Conservation (phyloP, 2,888 invertebrate genomes). For the Napeogenes sylphis region DNA sequence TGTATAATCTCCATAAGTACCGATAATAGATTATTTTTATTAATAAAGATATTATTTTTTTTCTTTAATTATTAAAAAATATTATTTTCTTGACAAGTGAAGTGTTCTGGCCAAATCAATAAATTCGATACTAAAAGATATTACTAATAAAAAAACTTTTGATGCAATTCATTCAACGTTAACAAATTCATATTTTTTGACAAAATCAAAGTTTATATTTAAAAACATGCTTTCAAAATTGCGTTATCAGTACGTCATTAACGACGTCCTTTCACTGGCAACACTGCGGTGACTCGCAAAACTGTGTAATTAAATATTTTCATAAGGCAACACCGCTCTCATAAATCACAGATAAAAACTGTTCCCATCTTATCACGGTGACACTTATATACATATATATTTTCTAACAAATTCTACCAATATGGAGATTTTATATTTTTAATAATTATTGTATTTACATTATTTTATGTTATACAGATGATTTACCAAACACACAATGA, state of each 20-base stretch:
- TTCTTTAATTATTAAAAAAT: no score
- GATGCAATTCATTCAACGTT: neutral
- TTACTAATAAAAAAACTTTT: neutral
- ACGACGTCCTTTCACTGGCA: constrained; percentile 57
- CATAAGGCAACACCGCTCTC: constrained; percentile 40
- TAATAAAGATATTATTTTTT: neutral
- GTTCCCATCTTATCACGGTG: constrained; percentile 21
- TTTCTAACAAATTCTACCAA: neutral
- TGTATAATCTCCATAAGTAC: neutral
- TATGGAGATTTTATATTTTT: no score
- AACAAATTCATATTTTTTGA: neutral
- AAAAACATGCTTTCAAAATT: neutral
- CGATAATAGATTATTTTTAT: neutral
- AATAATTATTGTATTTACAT: no score
- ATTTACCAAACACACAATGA: no score
- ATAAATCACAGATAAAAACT: constrained; percentile 32
- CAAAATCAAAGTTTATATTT: neutral
- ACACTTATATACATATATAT: neutral
- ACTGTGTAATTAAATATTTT: constrained; percentile 72
- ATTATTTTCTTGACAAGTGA: no score
- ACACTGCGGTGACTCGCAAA: constrained; percentile 60
- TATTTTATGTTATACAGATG: no score
- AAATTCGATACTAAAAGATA: neutral
- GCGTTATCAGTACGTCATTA: constrained; percentile 13
- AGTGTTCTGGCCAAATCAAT: neutral